Base-by-base conservation (phyloP, 2,797 vertebrate genomes). In the Anas georgica region DNA sequence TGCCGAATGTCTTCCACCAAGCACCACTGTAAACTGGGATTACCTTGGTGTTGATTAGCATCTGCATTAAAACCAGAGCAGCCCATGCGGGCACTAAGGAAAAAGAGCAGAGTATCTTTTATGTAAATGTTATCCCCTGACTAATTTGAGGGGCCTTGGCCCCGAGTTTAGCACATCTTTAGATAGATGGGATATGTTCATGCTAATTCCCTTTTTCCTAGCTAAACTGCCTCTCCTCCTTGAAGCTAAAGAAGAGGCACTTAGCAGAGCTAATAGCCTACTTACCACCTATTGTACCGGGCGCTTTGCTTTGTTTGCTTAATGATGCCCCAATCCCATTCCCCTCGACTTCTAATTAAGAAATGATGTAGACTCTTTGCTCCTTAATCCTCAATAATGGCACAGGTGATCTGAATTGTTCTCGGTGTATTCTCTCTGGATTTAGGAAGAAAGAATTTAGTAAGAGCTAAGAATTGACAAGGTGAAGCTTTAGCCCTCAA, bases 231-330 rank as follows among this genome's bases (percentile, higher is more conserved):
- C 82, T 79, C 90, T 66, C 64, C 72, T 66, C 75, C 39, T 23
- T 43, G 25, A 63, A 58, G 43, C 72, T 74, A 43, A 88, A 90
- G 76, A 60, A 74, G 39, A 20, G 79, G 73, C 64, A 59, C 39
- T 93, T 82, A 90, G 73, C 77, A 54, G 72, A 43, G 70, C 90
- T 88, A 83, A 78, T 43, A 48, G 74, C 29, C 91, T 91, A 29
- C 67, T 93, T 85, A 84, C 33, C 69, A 67, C 86, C 80, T 41
- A 85, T 48, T 76, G 91, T 92, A 25, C 55, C 11, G 10, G 83
- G 50, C 39, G 48, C 82, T 93, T 62, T 11, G 35, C 70, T 68
- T 86, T 93, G 74, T 92, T 94, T 96, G 89, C 82, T 69, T 90
- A 84, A 86, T 37, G 87, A 68, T 80, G 83, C 84, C 64, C 41